These are phyloP conservation scores for Felis chaus DNA, from an alignment of 2,113 vertebrate genomes.

Conservation along the genomic window DNA sequence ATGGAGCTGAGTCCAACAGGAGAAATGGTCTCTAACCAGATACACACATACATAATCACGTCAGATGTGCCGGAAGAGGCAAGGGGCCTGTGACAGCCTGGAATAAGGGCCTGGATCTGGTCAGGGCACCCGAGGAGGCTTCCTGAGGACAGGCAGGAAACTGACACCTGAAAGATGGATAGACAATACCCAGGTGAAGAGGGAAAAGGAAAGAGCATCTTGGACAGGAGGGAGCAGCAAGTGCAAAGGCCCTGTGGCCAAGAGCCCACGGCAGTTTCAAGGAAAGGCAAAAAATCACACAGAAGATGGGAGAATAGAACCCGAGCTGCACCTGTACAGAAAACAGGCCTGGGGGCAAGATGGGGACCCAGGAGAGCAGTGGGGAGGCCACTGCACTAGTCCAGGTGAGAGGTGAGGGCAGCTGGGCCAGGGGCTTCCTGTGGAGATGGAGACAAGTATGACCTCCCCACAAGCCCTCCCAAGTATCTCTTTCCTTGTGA, in stretches of 20 bases:
- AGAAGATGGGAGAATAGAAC: too few species aligned
- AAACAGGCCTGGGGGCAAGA: neutral
- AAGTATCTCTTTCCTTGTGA: neutral
- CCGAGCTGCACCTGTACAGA: neutral
- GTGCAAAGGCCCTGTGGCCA: neutral
- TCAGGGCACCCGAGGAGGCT: neutral
- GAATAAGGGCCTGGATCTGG: neutral
- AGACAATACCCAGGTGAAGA: neutral
- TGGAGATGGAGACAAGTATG: neutral
- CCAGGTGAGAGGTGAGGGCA: neutral
- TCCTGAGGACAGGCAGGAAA: neutral
- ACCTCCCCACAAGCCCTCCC: neutral
- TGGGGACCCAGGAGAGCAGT: neutral
- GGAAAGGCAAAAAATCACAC: neutral
- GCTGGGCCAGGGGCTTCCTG: neutral
- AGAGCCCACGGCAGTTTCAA: neutral
- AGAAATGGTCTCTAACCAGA: neutral
- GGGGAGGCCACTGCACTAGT: rapidly evolving
- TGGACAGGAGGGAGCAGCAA: neutral
- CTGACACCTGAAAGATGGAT: neutral
- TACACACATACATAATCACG: neutral
- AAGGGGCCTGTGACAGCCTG: neutral
- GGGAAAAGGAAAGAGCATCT: neutral
- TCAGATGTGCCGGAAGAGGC: neutral
- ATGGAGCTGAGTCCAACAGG: rapidly evolving